phyloP scores from a whole-genome alignment of 2,888 invertebrate genomes.

The Drepana falcataria region DNA sequence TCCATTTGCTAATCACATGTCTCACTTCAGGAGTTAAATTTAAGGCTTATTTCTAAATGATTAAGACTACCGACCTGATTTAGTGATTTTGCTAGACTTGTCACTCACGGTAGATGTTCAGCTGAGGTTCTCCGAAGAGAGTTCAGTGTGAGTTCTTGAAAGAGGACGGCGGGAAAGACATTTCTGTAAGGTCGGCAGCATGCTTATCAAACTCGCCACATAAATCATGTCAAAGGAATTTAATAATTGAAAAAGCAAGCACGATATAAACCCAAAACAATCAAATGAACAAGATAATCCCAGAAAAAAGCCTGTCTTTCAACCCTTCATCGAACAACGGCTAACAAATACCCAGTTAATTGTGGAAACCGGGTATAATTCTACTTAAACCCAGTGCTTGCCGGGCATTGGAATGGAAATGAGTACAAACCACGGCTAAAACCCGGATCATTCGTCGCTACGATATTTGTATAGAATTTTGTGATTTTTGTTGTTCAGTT shows the following conservation, averaged over 20 bases:
- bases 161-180: no score
- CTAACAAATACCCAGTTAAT: constrained; percentile 23
- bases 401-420: constrained; percentile 2
- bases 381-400: constrained; percentile 11
- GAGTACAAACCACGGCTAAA: constrained; percentile 3
- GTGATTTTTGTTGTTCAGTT: no score
- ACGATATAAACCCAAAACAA: not conserved
- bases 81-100: no score
- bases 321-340: not conserved
- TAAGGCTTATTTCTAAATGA: no score
- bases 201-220: no score
- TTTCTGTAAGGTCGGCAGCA: no score
- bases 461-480: no score
- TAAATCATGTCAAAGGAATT: not conserved
- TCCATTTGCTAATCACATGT: not conserved
- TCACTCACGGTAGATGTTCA: no score
- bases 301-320: not conserved
- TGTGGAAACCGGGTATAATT: constrained; percentile 26
- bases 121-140: no score
- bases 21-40: no score
- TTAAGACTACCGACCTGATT: no score
- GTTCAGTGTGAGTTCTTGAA: no score
- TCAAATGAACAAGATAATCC: not conserved
- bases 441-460: constrained; percentile 9
- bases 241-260: not conserved